Evolutionary conservation across 2,888 invertebrate genomes (phyloP), one percentile per base, ranked within the genome.

Genomic region (Caenorhabditis angaria): DNA sequence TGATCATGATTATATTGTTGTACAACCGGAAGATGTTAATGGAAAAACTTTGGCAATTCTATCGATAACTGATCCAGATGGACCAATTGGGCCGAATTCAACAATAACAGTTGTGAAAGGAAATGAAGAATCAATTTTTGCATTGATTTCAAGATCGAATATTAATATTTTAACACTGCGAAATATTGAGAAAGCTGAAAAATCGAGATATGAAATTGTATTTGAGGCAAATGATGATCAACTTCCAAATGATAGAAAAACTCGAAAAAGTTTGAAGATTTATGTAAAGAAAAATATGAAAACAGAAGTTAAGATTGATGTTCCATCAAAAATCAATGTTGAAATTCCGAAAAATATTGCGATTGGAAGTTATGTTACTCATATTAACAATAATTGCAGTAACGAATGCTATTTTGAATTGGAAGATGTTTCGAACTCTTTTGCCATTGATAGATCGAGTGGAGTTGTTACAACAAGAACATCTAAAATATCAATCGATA

Each of bases 41-140:
- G 78, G 78, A 2, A 71, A 74, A 50, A 70, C 76, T 1, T 29
- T 78, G 20, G 76, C 78, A 14, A 76, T 78, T 27, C 47, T 78
- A 12, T 73, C 74, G 6, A 60, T 74, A 1, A 70, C 78, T 20
- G 78, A 78, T 54, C 18, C 65, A 2, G 72, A 72, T 14, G 71
- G 71, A 25, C 71, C 71, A n/a, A 32, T 71, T 18, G 71, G 67
- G 0, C 24, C 28, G 22, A 66, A 66, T 27, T 48, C 70, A 0
- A 47, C 59, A 10, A 57, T 70, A 20, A 47, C 50, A 62, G 63
- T 70, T 0, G 50, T 35, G 27, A 47, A 35, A 0, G 71, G 71
- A 12, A 67, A 71, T 47, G 62, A 61, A 22, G 53, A 71, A 5
- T 22, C 29, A 2, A 61, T 67, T 5, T 71, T 71, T 51, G 51